Base-by-base conservation (phyloP, 2,113 vertebrate genomes). In the Donacobius atricapilla region DNA sequence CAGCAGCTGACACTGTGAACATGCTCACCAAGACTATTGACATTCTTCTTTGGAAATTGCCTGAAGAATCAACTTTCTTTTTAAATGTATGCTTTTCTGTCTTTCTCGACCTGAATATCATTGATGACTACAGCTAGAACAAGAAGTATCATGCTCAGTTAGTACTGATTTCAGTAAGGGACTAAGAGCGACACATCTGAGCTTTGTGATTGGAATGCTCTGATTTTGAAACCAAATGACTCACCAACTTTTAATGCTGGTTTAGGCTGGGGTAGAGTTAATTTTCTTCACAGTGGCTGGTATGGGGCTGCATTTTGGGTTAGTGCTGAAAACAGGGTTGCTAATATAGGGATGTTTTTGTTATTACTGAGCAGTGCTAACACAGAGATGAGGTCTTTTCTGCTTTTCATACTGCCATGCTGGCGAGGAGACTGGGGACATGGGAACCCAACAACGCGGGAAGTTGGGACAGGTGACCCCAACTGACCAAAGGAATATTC, bases 131-230 rank as follows among this genome's bases (percentile, higher is more conserved):
- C 65, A 79, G 19, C 50, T 56, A 56, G 56, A 69, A n/a, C 31
- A 42, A 28, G 31, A 58, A 60, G 18, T 30, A 18, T 35, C 0
- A 0, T 25, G 20, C 61, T 61, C 0, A 0, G 39, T 65, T 40
- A 65, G 44, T 56, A 39, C 17, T 66, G 4, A 65, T 78, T 66
- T 53, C 11, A 16, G 31, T 47, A 64, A 64, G 2, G 20, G 42
- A 27, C 21, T 39, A 76, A 31, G 27, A 77, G 33, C 39, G 56
- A 48, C 54, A n/a, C 22, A 23, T 39, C 35, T 54, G 37, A 73
- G 16, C 40, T 85, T 73, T 0, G 0, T 84, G 22, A 7, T 53
- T 50, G 35, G 47, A 48, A 40, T 31, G 61, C 53, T 89, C 42
- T 48, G 35, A 53, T 40, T 70, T 24, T 22, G 51, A 63, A 53